A percentile compares a stretch with the other conserved stretches of the same genome.
Evolutionary conservation across 2,888 invertebrate genomes (phyloP).

Genomic region (Sarcophaga rosellei): DNA sequence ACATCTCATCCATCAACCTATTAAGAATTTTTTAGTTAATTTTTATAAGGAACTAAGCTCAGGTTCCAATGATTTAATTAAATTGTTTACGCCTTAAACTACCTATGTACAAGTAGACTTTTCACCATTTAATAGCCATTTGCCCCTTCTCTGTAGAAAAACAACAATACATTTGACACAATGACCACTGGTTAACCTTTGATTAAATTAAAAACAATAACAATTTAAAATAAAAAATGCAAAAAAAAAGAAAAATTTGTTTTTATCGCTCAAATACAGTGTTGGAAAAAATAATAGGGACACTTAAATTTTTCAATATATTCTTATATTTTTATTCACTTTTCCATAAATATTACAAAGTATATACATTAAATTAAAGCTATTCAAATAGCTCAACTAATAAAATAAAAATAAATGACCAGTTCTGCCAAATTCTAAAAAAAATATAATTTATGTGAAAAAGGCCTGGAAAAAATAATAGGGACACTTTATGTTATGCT

Average conservation of each 20-base stretch:
- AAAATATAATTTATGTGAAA: no score
- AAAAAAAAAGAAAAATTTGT: neutral
- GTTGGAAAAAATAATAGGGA: no score
- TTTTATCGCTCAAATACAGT: neutral
- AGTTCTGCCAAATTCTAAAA: no score
- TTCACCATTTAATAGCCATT: conserved; percentile 12
- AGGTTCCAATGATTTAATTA: neutral
- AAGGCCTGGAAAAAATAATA: no score
- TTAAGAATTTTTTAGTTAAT: neutral
- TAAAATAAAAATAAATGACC: no score
- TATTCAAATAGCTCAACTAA: no score
- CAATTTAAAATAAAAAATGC: conserved; percentile 33
- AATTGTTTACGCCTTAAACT: neutral
- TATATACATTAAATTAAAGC: no score
- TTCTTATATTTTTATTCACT: no score
- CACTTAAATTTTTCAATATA: no score
- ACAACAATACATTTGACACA: conserved; percentile 57
- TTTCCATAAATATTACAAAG: no score
- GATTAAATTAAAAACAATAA: conserved; percentile 54
- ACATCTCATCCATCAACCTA: neutral
- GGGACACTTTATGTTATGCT: no score
- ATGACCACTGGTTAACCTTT: conserved; percentile 60
- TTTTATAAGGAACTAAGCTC: neutral
- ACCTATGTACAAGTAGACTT: neutral
- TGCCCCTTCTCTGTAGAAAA: neutral